Conservation (phyloP, 2,113 vertebrate genomes). For the Mobula birostris region DNA sequence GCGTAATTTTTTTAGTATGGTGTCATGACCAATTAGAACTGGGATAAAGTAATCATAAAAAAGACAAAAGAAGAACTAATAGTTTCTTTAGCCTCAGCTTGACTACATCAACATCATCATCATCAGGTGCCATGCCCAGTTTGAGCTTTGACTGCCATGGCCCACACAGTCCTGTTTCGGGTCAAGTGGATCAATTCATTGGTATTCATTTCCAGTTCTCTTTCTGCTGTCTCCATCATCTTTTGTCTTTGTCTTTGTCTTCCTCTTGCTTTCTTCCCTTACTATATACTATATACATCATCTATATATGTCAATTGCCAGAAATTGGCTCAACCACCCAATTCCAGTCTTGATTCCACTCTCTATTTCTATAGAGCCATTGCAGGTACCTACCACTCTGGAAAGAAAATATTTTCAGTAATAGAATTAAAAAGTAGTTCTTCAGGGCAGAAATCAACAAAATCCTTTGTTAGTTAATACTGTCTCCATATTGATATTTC, state of each 20-base stretch:
- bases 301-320: not conserved
- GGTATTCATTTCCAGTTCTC: too few relatives aligned
- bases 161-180: too few relatives aligned
- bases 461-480: not conserved
- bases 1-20: not conserved
- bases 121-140: too few relatives aligned
- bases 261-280: too few relatives aligned
- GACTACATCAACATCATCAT: not conserved
- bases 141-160: too few relatives aligned
- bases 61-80: not conserved
- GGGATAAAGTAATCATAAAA: not conserved
- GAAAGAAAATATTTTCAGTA: not conserved
- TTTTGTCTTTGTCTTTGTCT: too few relatives aligned
- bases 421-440: not conserved
- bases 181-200: too few relatives aligned
- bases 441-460: conserved; percentile 1
- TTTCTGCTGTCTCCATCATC: too few relatives aligned
- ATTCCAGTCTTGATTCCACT: not conserved
- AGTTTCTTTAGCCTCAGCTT: not conserved
- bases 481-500: not conserved
- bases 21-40: not conserved
- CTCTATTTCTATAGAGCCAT: not conserved
- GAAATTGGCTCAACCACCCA: not conserved
- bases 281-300: not conserved
- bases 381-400: not conserved